Conservation (phyloP, 2,797 vertebrate genomes). For the Rhinophrynus dorsalis region DNA sequence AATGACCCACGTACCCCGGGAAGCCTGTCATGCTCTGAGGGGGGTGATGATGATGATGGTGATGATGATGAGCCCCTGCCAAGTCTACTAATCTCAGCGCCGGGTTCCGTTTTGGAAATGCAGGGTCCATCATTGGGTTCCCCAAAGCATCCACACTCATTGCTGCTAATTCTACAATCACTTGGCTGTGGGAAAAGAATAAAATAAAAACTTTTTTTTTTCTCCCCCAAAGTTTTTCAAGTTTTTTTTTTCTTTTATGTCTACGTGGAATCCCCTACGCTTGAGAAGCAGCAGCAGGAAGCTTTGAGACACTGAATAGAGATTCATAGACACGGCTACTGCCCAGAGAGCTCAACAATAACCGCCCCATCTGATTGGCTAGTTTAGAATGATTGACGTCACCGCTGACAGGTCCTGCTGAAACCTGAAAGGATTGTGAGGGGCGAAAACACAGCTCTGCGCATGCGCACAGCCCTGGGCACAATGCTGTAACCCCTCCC, state of each 20-base stretch:
- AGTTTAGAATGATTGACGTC: slow-evolving; percentile 80
- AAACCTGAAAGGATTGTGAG: slow-evolving; percentile 76
- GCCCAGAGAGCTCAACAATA: slow-evolving; percentile 88
- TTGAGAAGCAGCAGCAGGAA: slow-evolving; percentile 88
- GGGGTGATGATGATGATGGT: slow-evolving; percentile 83
- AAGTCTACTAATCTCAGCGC: slow-evolving; percentile 90
- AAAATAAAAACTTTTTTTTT: slow-evolving; percentile 65
- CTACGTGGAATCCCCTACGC: slow-evolving; percentile 85
- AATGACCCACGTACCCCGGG: slow-evolving; percentile 84
- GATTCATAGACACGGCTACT: slow-evolving; percentile 82
- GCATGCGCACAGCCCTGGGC: slow-evolving; percentile 74
- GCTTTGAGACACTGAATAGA: slow-evolving; percentile 88
- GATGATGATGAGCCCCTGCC: slow-evolving; percentile 84
- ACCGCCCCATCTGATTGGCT: slow-evolving; percentile 85
- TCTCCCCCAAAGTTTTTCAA: slow-evolving; percentile 51
- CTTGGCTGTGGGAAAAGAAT: slow-evolving; percentile 83
- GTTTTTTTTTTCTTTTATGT: slow-evolving; percentile 76
- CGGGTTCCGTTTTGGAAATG: slow-evolving; percentile 87
- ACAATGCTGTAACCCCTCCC: neutral
- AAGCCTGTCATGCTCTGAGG: slow-evolving; percentile 90
- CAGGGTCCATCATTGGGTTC: slow-evolving; percentile 86
- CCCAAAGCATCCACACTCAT: slow-evolving; percentile 86
- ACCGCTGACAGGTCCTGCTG: slow-evolving; percentile 84
- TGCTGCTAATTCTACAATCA: slow-evolving; percentile 83
- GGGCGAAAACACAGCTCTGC: slow-evolving; percentile 62